Evolutionary conservation across 2,888 invertebrate species (phyloP), one percentile per base, ranked within the genome.

Genomic region (Thyatira batis): DNA sequence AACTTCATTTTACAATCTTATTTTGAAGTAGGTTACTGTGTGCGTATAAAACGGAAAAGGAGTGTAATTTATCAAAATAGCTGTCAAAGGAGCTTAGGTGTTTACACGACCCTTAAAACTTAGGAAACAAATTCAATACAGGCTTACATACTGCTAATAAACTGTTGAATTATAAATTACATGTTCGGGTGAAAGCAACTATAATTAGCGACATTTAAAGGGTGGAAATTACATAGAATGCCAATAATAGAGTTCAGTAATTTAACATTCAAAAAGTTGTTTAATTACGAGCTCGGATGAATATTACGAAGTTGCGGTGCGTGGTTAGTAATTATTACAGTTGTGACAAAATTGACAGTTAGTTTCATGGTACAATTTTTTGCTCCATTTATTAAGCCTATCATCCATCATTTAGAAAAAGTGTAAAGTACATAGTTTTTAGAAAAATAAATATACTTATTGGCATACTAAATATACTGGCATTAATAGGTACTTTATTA

Each of bases 201-300:
- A 39, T 59, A 50, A 60, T 58, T 53, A 55, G 50, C 13, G 13
- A 57, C 53, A 51, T 60, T 59, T 45, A 55, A 52, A 52, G 45
- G 54, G 54, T 46, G 55, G 50, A 53, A 60, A 62, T 64, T 57
- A 62, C 55, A 39, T 27, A 51, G 55, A 50, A 52, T 48, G 48
- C 48, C 57, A 57, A 57, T 58, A 59, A 57, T 53, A 45, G 51
- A 51, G 51, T 56, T 49, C 50, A 49, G 55, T 56, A 52, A 63
- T 55, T 61, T 43, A 61, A 49, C 54, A 52, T 53, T 57, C 53
- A 54, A 53, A 65, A 69, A 69, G 57, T 66, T 65, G 49, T 56
- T 46, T 43, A 60, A 66, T 67, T 67, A 64, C 52, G 45, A 50
- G 60, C 61, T 59, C 50, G 17, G 49, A 62, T 61, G 60, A 68